Percentiles rank a stretch among this genome's conserved stretches.
Conservation (phyloP, 2,888 invertebrate genomes). For the Autographa pulchrina region DNA sequence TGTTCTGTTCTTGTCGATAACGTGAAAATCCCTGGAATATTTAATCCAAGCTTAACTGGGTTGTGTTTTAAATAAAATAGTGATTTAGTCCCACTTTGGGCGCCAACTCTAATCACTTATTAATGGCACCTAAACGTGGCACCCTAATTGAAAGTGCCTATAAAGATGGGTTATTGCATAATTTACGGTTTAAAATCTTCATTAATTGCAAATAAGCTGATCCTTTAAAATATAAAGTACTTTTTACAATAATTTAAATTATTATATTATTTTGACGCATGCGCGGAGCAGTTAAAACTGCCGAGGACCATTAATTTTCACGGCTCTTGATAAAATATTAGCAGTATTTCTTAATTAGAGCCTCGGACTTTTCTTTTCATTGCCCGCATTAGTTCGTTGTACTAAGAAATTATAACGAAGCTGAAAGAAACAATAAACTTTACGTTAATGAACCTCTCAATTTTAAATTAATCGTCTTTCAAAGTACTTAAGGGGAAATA, state of each 20-base stretch:
- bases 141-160: slow-evolving; percentile 38
- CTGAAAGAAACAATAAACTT: slow-evolving; percentile 22
- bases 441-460: background rate
- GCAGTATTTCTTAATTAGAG: slow-evolving; percentile 74
- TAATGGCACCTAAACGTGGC: slow-evolving; percentile 51
- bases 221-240: slow-evolving; percentile 19
- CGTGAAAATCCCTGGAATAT: slow-evolving; percentile 1
- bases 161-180: slow-evolving; percentile 40
- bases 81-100: slow-evolving; percentile 39
- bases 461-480: slow-evolving; percentile 3
- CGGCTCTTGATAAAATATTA: slow-evolving; percentile 73
- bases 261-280: slow-evolving; percentile 38
- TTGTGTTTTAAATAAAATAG: slow-evolving; percentile 33
- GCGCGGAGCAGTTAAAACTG: slow-evolving; percentile 59
- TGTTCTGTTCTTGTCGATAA: background rate
- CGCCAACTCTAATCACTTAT: slow-evolving; percentile 41
- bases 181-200: slow-evolving; percentile 38
- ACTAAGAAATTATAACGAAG: slow-evolving; percentile 48
- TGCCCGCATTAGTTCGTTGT: slow-evolving; percentile 44
- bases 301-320: slow-evolving; percentile 71
- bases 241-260: slow-evolving; percentile 1
- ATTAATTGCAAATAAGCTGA: slow-evolving; percentile 32
- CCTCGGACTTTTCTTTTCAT: slow-evolving; percentile 58
- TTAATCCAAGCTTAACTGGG: slow-evolving; percentile 5
- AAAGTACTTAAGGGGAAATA: background rate